Evolutionary conservation across 92 coral and sea anemone species (phyloP).

Genomic region (Zoanthus gigantus): DNA sequence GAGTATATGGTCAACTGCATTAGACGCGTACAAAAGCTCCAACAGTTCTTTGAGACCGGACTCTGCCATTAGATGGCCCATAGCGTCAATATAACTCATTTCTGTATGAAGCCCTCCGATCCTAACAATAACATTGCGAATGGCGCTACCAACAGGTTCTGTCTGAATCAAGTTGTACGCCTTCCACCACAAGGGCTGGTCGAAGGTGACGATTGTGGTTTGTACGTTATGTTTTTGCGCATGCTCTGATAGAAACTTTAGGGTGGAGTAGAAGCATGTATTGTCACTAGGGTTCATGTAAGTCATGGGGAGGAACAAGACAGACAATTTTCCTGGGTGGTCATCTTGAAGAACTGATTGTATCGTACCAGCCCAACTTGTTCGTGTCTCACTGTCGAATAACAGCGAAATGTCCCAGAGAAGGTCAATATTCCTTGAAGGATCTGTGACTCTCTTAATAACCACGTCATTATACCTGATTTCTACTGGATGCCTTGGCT

Average conservation of each 20-base stretch:
- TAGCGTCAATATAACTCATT: conserved; percentile 56
- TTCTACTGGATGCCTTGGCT: background rate
- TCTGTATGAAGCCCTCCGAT: conserved; percentile 11
- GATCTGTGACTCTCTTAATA: background rate
- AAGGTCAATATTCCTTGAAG: background rate
- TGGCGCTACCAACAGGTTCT: conserved; percentile 7
- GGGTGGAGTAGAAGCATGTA: conserved; percentile 21
- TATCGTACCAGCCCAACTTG: conserved; percentile 62
- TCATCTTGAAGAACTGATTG: background rate
- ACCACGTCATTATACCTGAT: background rate
- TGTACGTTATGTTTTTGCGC: conserved; percentile 23
- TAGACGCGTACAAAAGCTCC: conserved; percentile 48
- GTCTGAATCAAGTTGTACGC: conserved; percentile 38
- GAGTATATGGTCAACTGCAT: conserved; percentile 47
- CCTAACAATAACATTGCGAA: conserved; percentile 39
- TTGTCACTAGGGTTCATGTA: background rate
- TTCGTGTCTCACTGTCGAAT: conserved; percentile 37
- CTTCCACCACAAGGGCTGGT: conserved; percentile 65
- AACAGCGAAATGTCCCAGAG: conserved; percentile 26
- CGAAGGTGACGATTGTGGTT: conserved; percentile 36
- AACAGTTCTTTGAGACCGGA: conserved; percentile 53
- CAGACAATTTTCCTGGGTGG: no score
- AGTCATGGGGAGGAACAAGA: background rate
- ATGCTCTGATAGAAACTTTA: background rate
- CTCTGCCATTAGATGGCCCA: conserved; percentile 60